Conservation (phyloP, 1,140 invertebrate species). For the Hycleus cichorii region DNA sequence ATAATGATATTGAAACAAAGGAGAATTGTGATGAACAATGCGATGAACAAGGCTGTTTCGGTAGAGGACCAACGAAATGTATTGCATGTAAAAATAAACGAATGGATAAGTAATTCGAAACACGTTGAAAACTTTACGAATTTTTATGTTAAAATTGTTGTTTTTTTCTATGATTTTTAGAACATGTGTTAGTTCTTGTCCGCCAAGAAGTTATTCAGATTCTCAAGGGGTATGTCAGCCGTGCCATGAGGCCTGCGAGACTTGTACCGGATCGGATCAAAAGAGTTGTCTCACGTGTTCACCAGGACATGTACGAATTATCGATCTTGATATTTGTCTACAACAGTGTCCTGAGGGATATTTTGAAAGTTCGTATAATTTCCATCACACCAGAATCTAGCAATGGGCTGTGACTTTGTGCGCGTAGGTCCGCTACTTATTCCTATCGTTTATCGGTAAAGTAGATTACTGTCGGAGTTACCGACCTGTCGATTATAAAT, state of each 20-base stretch:
- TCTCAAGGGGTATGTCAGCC: conserved; percentile 70
- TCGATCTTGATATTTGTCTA: conserved; percentile 71
- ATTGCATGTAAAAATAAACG: conserved; percentile 70
- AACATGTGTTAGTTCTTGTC: conserved; percentile 71
- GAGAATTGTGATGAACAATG: conserved; percentile 77
- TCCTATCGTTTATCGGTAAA: too few relatives aligned
- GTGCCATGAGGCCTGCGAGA: conserved; percentile 77
- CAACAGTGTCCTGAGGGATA: conserved; percentile 81
- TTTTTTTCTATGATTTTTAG: conserved; percentile 40
- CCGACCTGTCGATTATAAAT: too few relatives aligned
- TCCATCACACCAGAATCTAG: too few relatives aligned
- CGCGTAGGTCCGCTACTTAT: too few relatives aligned
- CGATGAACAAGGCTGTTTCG: conserved; percentile 73
- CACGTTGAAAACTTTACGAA: background rate
- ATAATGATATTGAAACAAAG: conserved; percentile 55
- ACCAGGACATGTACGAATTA: conserved; percentile 67
- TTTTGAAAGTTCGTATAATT: conserved; percentile 56
- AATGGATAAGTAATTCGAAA: conserved; percentile 61
- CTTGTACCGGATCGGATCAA: conserved; percentile 73
- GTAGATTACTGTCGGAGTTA: too few relatives aligned
- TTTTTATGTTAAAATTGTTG: background rate
- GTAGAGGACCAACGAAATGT: conserved; percentile 70
- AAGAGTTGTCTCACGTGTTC: conserved; percentile 75
- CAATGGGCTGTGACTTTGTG: too few relatives aligned
- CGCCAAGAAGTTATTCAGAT: conserved; percentile 69